Conservation (phyloP, 2,888 invertebrate genomes). For the Lymantria monacha region DNA sequence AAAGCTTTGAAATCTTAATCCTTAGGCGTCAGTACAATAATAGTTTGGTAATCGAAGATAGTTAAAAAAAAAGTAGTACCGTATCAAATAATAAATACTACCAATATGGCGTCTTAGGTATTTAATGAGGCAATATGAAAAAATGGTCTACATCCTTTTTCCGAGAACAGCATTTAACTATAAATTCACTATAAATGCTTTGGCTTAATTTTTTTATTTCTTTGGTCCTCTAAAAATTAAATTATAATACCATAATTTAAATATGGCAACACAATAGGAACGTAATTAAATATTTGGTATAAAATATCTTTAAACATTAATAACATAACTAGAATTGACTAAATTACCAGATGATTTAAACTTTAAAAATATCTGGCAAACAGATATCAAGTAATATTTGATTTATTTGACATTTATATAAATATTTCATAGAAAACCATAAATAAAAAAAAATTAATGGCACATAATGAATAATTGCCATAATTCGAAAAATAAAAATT, state of each 20-base stretch:
- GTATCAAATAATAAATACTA: too few relatives aligned
- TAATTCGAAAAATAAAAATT: background rate
- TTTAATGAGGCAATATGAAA: too few relatives aligned
- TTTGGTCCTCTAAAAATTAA: constrained; percentile 28
- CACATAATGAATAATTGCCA: background rate
- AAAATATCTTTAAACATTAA: constrained; percentile 1
- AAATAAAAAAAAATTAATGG: background rate
- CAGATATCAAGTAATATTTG: background rate
- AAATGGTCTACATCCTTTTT: too few relatives aligned
- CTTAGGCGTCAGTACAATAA: too few relatives aligned
- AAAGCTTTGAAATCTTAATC: too few relatives aligned
- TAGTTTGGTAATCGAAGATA: too few relatives aligned
- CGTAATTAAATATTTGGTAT: constrained; percentile 21
- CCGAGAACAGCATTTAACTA: too few relatives aligned
- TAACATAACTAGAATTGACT: too few relatives aligned
- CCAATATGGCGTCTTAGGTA: too few relatives aligned
- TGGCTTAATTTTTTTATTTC: constrained; percentile 22
- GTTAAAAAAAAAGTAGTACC: too few relatives aligned
- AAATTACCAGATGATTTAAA: background rate
- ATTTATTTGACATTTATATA: background rate
- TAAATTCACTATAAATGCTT: constrained; percentile 40
- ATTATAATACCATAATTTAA: constrained; percentile 18
- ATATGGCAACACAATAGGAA: constrained; percentile 59
- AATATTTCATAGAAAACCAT: background rate
- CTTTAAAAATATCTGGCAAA: background rate